Conservation (phyloP, 2,797 vertebrate genomes). For the Choloepus didactylus region DNA sequence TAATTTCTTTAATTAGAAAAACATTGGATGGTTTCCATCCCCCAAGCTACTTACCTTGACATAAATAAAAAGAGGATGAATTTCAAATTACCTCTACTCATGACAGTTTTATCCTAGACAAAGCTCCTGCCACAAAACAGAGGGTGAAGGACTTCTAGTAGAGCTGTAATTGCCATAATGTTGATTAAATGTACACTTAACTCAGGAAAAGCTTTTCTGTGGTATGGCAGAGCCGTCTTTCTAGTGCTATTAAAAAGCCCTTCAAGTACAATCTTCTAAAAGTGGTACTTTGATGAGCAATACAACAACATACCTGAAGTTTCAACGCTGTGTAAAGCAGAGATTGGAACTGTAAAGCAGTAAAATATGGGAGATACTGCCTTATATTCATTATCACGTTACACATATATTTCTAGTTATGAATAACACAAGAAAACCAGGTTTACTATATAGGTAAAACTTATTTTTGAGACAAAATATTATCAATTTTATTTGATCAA, state of each 20-base stretch:
- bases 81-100: constrained; percentile 78
- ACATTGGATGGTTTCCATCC: constrained; percentile 4
- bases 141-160: constrained; percentile 79
- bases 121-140: constrained; percentile 82
- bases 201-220: constrained; percentile 73
- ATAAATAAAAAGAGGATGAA: constrained; percentile 68
- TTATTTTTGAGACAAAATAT: constrained; percentile 41
- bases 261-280: constrained; percentile 81
- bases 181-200: constrained; percentile 87
- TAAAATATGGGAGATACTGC: not conserved
- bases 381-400: not conserved
- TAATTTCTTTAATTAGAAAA: constrained; percentile 81
- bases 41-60: constrained; percentile 33
- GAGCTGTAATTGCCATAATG: constrained; percentile 80
- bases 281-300: constrained; percentile 79
- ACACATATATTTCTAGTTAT: not conserved
- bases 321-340: constrained; percentile 29
- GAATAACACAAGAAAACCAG: not conserved
- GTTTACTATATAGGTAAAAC: not conserved
- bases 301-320: constrained; percentile 69
- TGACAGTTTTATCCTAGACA: constrained; percentile 76
- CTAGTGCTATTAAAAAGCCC: constrained; percentile 82
- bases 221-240: constrained; percentile 73
- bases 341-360: not conserved
- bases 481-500: not conserved